Evolutionary conservation across 2,888 invertebrate species (phyloP), one percentile per base, ranked within the genome.

Genomic region (Lycaena phlaeas): DNA sequence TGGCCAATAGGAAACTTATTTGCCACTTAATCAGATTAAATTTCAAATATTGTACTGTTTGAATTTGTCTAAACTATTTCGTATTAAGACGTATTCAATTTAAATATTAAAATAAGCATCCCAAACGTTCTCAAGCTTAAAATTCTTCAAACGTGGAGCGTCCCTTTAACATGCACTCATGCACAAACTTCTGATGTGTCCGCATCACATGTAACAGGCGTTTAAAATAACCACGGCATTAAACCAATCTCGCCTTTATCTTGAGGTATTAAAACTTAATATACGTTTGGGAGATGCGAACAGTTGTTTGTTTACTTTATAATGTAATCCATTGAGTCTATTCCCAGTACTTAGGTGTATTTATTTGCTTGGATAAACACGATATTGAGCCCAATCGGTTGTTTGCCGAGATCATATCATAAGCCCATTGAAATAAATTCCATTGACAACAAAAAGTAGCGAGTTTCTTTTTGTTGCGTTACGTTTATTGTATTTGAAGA

Each of bases 111-210:
- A n/a, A n/a, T n/a, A n/a, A n/a, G n/a, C n/a, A n/a, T n/a, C n/a
- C n/a, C n/a, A 31, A 31, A 26, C 14, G 11, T 14, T 22, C 10
- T 17, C 12, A 26, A 12, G 25, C 17, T 31, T 26, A 26, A 40
- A 26, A 38, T 41, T 38, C 11, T 9, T 7, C 12, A 43, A 36
- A 44, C 42, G 38, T 26, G 49, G 45, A 51, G 48, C 56, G 46
- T 57, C 52, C 47, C 56, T 63, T 66, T 61, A 64, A 62, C 56
- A 63, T 72, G 71, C 64, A 61, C 57, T 54, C 59, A 59, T 54
- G 59, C 61, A 70, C 71, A 71, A 65, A 59, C 63, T 61, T 73
- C 64, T 68, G 68, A 74, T 69, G 70, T 71, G 69, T 71, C 68
- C 58, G 60, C 68, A 71, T 72, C 74, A 67, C 62, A 63, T 60